Conservation (phyloP, 2,797 vertebrate species). For the Eremophila alpestris region DNA sequence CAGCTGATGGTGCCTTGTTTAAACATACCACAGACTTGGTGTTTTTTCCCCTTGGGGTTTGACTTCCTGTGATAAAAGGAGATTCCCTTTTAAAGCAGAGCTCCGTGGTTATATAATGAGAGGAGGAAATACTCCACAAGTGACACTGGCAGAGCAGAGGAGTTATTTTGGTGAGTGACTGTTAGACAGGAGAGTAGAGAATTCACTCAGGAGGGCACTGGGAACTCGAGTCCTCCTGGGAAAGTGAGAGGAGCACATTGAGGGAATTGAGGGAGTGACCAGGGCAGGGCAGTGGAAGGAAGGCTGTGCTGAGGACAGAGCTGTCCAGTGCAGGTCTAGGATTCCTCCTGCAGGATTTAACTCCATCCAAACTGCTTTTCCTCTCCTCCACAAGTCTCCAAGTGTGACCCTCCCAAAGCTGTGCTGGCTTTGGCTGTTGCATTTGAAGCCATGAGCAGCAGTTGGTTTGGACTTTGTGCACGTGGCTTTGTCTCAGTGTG, state of each 20-base stretch:
- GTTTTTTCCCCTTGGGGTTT: background rate
- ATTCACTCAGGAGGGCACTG: background rate
- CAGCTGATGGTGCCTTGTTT: background rate
- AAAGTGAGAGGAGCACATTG: background rate
- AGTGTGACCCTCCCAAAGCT: background rate
- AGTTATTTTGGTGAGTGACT: slow-evolving; percentile 16
- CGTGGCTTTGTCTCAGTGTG: background rate
- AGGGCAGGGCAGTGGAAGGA: background rate
- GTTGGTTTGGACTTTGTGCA: background rate
- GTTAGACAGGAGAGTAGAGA: background rate
- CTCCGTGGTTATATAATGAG: slow-evolving; percentile 1
- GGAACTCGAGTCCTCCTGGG: background rate
- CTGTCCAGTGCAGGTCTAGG: background rate
- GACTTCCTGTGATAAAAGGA: slow-evolving; percentile 57
- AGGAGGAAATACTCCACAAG: slow-evolving; percentile 30
- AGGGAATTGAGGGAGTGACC: background rate
- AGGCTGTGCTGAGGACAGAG: background rate
- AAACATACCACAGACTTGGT: background rate
- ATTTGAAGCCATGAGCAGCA: background rate
- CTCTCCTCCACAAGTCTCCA: background rate
- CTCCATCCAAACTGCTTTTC: background rate
- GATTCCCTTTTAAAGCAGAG: slow-evolving; percentile 46
- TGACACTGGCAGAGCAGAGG: background rate
- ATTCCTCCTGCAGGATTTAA: background rate
- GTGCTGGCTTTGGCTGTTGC: background rate